Evolutionary conservation across 2,113 vertebrate species (phyloP).

Genomic region (Rallus limicola): DNA sequence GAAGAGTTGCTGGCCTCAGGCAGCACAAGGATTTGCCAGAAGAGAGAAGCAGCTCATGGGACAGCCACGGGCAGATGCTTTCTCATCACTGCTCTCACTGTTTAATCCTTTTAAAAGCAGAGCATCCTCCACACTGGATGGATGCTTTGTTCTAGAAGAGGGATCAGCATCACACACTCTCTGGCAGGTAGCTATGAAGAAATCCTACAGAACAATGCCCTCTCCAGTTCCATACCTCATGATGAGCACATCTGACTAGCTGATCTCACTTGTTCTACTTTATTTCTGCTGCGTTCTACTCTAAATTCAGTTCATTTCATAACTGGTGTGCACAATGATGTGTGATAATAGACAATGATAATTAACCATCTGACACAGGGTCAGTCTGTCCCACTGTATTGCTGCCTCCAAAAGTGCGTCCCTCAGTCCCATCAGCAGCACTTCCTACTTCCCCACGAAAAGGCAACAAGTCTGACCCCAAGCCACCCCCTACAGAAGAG

Average conservation of each 20-base stretch:
- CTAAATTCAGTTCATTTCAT: background rate
- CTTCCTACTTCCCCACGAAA: background rate
- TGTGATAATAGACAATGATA: too few species aligned
- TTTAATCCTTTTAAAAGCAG: background rate
- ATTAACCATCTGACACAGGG: background rate
- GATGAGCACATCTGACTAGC: background rate
- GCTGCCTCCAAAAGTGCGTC: fast-evolving
- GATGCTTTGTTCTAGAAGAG: background rate
- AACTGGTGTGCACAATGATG: fast-evolving
- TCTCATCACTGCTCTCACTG: background rate
- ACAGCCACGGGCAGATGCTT: background rate
- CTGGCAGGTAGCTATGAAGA: background rate
- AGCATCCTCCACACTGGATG: background rate
- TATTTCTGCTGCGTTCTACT: background rate
- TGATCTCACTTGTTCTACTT: background rate
- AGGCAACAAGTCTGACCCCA: fast-evolving
- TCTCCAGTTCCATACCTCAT: background rate
- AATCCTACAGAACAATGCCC: background rate
- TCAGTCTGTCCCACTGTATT: background rate
- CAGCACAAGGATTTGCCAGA: background rate
- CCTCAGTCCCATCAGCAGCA: background rate
- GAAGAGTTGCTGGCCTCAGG: background rate
- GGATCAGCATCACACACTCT: background rate
- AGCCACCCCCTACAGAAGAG: background rate
- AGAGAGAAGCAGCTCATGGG: background rate